Base-by-base conservation (phyloP, 2,797 vertebrate genomes). In the Eulemur rubriventer region DNA sequence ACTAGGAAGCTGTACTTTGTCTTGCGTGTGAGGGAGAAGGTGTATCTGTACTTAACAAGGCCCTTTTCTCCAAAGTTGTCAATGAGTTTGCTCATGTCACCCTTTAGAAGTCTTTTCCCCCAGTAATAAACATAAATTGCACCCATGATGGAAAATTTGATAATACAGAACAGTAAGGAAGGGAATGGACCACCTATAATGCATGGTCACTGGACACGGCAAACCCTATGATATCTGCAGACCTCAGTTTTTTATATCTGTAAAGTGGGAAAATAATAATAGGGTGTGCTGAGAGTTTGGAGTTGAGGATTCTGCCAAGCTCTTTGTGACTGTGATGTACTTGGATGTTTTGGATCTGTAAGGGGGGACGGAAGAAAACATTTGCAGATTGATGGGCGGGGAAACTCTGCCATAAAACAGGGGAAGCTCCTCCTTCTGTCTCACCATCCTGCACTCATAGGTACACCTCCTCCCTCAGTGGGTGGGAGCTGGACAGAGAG, bases 391-490 rank as follows among this genome's bases (percentile, higher is more conserved):
- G 20, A 6, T 24, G 11, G 57, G 20, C 22, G 43, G 78, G 63
- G 41, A 73, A n/a, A 30, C 38, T 50, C 59, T 17, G 14, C 4
- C 12, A 16, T 50, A 3, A 28, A 73, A 17, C 33, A 1, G 3
- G 57, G 41, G 57, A 38, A 30, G 28, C 12, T 24, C 8, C 4
- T 26, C 11, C 48, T 89, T 50, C n/a, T 2, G 0, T 24, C 9
- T 59, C 43, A 72, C 6, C 7, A 14, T 9, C 35, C 0, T 5
- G 3, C 0, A 0, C 24, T 55, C 9, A 4, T 11, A 26, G n/a
- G 24, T 28, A 26, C 8, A 4, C 7, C 14, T 7, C 16, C 33
- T 38, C 10, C 75, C 35, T n/a, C 24, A 22, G 28, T 41, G 48
- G 48, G 24, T 0, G 0, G 17, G 38, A 79, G 59, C 50, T 20